A percentile compares a stretch with the other conserved stretches of the same genome.
These are phyloP conservation scores for Spea multiplicata DNA, from an alignment of 2,113 vertebrate species.

Conservation along the genomic window DNA sequence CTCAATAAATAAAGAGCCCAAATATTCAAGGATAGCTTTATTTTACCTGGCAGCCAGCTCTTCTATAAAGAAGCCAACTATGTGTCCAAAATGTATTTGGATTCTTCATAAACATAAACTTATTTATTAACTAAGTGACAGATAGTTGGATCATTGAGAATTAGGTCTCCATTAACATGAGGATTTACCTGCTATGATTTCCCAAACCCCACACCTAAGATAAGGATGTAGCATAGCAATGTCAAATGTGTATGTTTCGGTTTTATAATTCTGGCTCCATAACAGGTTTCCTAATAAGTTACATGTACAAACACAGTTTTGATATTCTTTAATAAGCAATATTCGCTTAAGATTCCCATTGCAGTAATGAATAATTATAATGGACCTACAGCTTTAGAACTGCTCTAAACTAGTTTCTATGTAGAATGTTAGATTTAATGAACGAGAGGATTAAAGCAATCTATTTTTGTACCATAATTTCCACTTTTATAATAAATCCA, in stretches of 20 bases:
- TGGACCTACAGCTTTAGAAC: constrained; percentile 19
- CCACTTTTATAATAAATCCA: constrained; percentile 17
- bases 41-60: too few species aligned
- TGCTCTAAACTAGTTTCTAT: constrained; percentile 17
- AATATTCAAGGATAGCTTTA: too few species aligned
- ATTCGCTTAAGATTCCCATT: constrained; percentile 26
- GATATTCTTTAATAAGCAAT: constrained; percentile 39
- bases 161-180: too few species aligned
- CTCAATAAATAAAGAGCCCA: too few species aligned
- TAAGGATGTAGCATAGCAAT: constrained; percentile 26
- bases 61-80: too few species aligned
- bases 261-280: constrained; percentile 13
- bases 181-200: not conserved
- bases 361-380: constrained; percentile 38
- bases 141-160: too few species aligned
- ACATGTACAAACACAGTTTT: constrained; percentile 19
- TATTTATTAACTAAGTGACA: too few species aligned
- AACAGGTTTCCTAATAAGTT: constrained; percentile 17
- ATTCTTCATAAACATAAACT: too few species aligned
- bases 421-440: constrained; percentile 36
- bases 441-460: constrained; percentile 18
- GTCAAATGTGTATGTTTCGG: constrained; percentile 13
- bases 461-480: constrained; percentile 19
- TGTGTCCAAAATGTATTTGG: too few species aligned
- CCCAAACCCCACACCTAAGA: not conserved